Percentiles rank a stretch among this genome's conserved stretches.
These are phyloP conservation scores for Leptoteleia sp. DNA, from an alignment of 1,140 invertebrate species.

Conservation along the genomic window DNA sequence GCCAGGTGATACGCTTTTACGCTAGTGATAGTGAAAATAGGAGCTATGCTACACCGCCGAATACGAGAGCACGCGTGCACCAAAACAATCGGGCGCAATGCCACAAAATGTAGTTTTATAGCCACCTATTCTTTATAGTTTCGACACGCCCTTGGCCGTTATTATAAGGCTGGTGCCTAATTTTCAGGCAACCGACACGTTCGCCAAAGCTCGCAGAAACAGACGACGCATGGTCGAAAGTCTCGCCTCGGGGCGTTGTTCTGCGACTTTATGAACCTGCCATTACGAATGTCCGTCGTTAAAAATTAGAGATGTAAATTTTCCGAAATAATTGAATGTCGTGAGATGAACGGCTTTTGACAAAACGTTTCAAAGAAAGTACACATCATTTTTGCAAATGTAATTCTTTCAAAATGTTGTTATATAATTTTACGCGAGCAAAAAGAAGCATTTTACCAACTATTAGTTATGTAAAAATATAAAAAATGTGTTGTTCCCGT, in stretches of 20 bases:
- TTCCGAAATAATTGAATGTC: conserved; percentile 58
- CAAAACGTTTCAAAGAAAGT: conserved; percentile 37
- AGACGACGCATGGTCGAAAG: conserved; percentile 43
- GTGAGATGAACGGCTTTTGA: conserved; percentile 34
- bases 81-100: conserved; percentile 52
- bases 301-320: conserved; percentile 60
- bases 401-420: background rate
- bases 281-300: conserved; percentile 63
- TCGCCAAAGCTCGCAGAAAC: conserved; percentile 48
- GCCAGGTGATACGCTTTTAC: conserved; percentile 43
- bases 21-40: conserved; percentile 41
- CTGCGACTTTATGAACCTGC: conserved; percentile 66
- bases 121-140: conserved; percentile 71
- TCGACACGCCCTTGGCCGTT: conserved; percentile 69
- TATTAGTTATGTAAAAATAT: too few species aligned
- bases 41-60: conserved; percentile 21
- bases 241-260: conserved; percentile 50
- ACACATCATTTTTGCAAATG: conserved; percentile 1
- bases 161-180: conserved; percentile 71
- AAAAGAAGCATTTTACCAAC: too few species aligned
- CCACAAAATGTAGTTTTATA: conserved; percentile 70
- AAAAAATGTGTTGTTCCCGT: too few species aligned
- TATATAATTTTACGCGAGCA: too few species aligned
- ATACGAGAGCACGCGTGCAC: conserved; percentile 57
- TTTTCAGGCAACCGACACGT: conserved; percentile 68